Percentiles rank a stretch among this genome's conserved stretches.
These are phyloP conservation scores for Ascidia mentula DNA, from an alignment of 23 tunicate genomes.

Conservation along the genomic window DNA sequence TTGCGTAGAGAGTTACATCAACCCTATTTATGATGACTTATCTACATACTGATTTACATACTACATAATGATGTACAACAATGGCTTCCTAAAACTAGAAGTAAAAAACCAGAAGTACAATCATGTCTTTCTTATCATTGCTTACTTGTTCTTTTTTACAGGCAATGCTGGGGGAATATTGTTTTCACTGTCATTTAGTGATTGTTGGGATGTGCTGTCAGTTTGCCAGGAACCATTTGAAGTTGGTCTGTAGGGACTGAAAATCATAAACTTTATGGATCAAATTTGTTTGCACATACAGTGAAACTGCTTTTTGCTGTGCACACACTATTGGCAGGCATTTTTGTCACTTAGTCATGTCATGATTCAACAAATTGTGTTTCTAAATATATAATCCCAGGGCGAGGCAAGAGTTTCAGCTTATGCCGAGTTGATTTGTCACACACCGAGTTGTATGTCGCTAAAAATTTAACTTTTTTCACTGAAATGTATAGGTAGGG, in stretches of 20 bases:
- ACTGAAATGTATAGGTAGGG: too few species aligned
- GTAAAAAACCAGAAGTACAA: too few species aligned
- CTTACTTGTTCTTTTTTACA: constrained; percentile 57
- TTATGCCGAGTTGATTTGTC: neutral
- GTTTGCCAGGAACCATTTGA: neutral
- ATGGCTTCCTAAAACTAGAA: too few species aligned
- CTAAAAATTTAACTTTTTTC: too few species aligned
- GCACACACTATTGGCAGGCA: too few species aligned
- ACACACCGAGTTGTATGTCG: too few species aligned
- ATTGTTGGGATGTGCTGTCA: constrained; percentile 23
- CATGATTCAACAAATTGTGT: neutral
- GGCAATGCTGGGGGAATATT: constrained; percentile 74
- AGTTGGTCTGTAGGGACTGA: neutral
- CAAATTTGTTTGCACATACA: neutral
- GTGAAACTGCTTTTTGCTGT: neutral
- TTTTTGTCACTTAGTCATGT: constrained; percentile 11
- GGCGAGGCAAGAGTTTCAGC: neutral
- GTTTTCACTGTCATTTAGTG: constrained; percentile 32
- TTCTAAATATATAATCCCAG: neutral
- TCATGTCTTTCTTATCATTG: neutral
- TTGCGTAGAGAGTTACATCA: neutral
- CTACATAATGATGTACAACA: too few species aligned
- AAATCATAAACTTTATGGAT: neutral
- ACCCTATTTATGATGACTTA: neutral
- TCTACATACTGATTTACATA: neutral